Evolutionary conservation across 1,140 invertebrate genomes (phyloP).

Genomic region (Neotoxoptera formosana): DNA sequence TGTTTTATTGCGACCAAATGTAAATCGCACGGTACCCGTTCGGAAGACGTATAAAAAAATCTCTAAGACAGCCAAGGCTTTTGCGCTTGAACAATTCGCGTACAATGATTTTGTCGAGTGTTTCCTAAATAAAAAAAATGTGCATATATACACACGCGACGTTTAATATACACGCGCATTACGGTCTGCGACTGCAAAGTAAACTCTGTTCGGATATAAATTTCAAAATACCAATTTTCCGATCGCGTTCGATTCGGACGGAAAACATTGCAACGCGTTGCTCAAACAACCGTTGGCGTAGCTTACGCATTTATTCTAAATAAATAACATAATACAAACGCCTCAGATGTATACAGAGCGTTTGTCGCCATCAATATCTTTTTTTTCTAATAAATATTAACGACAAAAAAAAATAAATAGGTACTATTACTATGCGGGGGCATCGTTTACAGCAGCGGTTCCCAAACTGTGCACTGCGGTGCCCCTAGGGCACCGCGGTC

Average conservation of each 20-base stretch:
- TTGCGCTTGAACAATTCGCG: background rate
- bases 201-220: slow-evolving; percentile 21
- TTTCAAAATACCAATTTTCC: background rate
- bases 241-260: background rate
- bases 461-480: too few relatives aligned
- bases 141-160: background rate
- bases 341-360: background rate
- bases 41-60: background rate
- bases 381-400: background rate
- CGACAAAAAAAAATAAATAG: too few relatives aligned
- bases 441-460: too few relatives aligned
- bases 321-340: background rate
- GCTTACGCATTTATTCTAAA: background rate
- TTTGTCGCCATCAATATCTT: background rate
- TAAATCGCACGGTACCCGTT: background rate
- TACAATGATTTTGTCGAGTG: background rate
- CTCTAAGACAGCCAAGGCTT: background rate
- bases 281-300: background rate
- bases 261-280: background rate
- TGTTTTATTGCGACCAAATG: background rate
- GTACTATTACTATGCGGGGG: background rate
- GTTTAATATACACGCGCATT: background rate
- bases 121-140: slow-evolving; percentile 14
- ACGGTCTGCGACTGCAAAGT: slow-evolving; percentile 1
- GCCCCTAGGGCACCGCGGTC: too few relatives aligned